phyloP scores from a whole-genome alignment of 1,140 invertebrate species.

The Liolophura sinensis region DNA sequence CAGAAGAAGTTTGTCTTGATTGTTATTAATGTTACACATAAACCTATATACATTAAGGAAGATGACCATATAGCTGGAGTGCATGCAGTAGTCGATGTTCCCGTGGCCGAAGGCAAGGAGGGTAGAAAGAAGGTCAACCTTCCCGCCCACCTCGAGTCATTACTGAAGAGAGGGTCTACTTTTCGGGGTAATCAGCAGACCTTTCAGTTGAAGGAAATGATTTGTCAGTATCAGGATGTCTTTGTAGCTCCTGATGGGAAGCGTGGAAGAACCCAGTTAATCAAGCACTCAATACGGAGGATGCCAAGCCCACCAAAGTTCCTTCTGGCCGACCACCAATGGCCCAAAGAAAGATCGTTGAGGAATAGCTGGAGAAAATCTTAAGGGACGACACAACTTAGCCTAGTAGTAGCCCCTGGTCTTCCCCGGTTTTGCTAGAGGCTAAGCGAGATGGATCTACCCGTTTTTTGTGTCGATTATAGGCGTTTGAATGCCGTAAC shows the following conservation, averaged over 20 bases:
- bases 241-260: slow-evolving; percentile 19
- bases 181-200: not conserved
- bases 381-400: slow-evolving; percentile 31
- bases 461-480: slow-evolving; percentile 60
- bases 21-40: no score
- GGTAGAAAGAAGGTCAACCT: not conserved
- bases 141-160: slow-evolving; percentile 5
- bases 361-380: slow-evolving; percentile 19
- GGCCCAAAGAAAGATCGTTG: slow-evolving; percentile 8
- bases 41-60: no score
- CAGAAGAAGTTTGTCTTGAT: no score
- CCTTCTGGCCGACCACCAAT: slow-evolving; percentile 7
- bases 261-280: slow-evolving; percentile 16
- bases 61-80: not conserved
- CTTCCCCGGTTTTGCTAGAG: slow-evolving; percentile 31
- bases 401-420: slow-evolving; percentile 28
- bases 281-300: slow-evolving; percentile 25
- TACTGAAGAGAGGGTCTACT: no score
- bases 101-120: no score
- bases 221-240: not conserved
- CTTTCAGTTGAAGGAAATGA: not conserved
- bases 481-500: slow-evolving; percentile 57
- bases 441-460: slow-evolving; percentile 63
- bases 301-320: slow-evolving; percentile 16
- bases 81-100: no score